Conservation (phyloP, 2,113 vertebrate species). For the Vombatus ursinus region DNA sequence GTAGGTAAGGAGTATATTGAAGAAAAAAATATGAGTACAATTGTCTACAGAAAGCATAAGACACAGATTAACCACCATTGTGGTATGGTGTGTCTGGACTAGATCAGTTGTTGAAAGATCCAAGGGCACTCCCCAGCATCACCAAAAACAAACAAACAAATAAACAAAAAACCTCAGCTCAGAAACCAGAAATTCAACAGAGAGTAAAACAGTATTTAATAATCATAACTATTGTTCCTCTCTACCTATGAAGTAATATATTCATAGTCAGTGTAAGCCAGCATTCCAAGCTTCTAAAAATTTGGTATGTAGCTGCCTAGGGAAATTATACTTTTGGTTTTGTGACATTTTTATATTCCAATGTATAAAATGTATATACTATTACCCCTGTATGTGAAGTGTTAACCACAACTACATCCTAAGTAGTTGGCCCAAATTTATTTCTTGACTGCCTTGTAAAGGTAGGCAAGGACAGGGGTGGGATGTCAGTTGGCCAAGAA, state of each 20-base stretch:
- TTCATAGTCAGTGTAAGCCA: background rate
- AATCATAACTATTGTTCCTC: background rate
- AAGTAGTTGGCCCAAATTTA: background rate
- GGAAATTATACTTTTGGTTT: background rate
- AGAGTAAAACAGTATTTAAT: background rate
- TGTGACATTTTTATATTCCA: background rate
- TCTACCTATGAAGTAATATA: background rate
- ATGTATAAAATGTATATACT: too few species aligned
- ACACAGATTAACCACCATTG: background rate
- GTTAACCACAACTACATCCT: background rate
- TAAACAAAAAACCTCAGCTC: background rate
- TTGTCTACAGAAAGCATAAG: background rate
- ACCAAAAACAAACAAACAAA: background rate
- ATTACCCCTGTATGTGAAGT: background rate
- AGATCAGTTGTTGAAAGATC: background rate
- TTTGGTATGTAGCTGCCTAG: background rate
- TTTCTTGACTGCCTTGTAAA: background rate
- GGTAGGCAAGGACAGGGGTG: background rate
- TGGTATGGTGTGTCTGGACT: background rate
- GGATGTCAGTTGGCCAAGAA: background rate
- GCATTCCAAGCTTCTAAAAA: background rate
- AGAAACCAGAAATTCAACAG: background rate
- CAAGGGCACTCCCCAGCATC: background rate
- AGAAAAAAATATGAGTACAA: background rate
- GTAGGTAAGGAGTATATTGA: background rate